A percentile compares a stretch with the other conserved stretches of the same genome.
phyloP scores from a whole-genome alignment of 2,797 vertebrate genomes.

The Telmatherina bonti region DNA sequence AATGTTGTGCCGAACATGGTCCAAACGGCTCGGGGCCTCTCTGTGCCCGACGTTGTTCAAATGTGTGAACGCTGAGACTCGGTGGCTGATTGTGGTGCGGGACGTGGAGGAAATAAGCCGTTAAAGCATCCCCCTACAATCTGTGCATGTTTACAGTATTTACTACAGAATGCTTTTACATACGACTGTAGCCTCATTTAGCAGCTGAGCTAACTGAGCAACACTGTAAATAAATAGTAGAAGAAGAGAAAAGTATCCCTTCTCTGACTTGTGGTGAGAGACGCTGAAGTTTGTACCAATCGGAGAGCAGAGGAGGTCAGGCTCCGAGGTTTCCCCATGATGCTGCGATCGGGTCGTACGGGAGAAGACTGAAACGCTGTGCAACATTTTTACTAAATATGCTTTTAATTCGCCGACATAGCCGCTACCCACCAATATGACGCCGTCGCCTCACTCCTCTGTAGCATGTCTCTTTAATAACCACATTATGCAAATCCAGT shows the following conservation, averaged over 20 bases:
- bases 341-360: background rate
- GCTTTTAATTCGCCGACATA: background rate
- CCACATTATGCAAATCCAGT: slow-evolving; percentile 62
- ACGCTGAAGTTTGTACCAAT: slow-evolving; percentile 4
- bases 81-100: background rate
- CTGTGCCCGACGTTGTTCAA: too few relatives aligned
- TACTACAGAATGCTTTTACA: slow-evolving; percentile 53
- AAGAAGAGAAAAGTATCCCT: background rate
- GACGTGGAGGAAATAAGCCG: slow-evolving; percentile 24
- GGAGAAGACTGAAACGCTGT: background rate
- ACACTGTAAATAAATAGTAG: slow-evolving; percentile 57
- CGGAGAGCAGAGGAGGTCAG: slow-evolving; percentile 17
- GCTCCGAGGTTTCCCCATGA: background rate
- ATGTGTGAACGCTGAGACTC: background rate
- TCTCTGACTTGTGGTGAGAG: slow-evolving; percentile 1
- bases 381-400: background rate
- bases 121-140: slow-evolving; percentile 22
- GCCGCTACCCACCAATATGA: too few relatives aligned
- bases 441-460: slow-evolving; percentile 53
- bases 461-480: slow-evolving; percentile 73
- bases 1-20: too few relatives aligned
- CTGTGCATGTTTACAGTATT: slow-evolving; percentile 76
- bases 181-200: slow-evolving; percentile 40
- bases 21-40: too few relatives aligned
- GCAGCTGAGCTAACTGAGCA: slow-evolving; percentile 39